Percentiles rank a stretch among this genome's conserved stretches.
These are phyloP conservation scores for Taphrorychus bicolor DNA, from an alignment of 2,888 invertebrate genomes.

Conservation along the genomic window DNA sequence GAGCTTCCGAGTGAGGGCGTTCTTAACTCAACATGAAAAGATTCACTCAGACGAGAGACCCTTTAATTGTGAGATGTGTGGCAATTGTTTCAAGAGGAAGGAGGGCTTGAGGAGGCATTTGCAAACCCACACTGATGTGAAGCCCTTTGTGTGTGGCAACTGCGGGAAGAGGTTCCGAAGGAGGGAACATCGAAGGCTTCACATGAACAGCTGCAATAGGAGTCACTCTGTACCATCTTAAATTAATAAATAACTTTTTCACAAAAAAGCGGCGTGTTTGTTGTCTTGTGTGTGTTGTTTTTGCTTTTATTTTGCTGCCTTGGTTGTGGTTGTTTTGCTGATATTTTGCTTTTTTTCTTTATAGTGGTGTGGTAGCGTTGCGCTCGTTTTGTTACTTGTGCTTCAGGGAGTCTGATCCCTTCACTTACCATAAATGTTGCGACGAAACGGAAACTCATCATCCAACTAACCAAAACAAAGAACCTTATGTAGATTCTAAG, in stretches of 20 bases:
- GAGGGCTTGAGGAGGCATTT: constrained; percentile 48
- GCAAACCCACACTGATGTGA: constrained; percentile 50
- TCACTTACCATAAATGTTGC: neutral
- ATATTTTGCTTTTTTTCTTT: neutral
- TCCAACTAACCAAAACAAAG: neutral
- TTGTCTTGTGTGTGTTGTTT: too few relatives aligned
- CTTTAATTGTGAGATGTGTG: constrained; percentile 52
- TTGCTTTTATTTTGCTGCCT: neutral
- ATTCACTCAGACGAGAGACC: constrained; percentile 54
- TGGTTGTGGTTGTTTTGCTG: neutral
- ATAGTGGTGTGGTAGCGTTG: neutral
- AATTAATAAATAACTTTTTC: too few relatives aligned
- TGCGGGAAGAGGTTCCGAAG: constrained; percentile 49
- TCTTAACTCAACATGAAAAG: constrained; percentile 51
- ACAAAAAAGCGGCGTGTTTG: neutral
- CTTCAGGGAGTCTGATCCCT: constrained; percentile 11
- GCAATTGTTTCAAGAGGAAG: constrained; percentile 43
- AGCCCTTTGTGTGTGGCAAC: constrained; percentile 47
- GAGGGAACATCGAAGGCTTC: constrained; percentile 47
- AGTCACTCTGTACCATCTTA: too few relatives aligned
- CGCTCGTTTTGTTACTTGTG: constrained; percentile 19
- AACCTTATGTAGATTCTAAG: neutral
- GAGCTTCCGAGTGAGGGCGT: constrained; percentile 46
- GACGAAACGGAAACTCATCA: too few relatives aligned
- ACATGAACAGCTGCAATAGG: constrained; percentile 46